phyloP scores from a whole-genome alignment of 2,113 vertebrate species.

The Stomatorhinus ivindoensis region DNA sequence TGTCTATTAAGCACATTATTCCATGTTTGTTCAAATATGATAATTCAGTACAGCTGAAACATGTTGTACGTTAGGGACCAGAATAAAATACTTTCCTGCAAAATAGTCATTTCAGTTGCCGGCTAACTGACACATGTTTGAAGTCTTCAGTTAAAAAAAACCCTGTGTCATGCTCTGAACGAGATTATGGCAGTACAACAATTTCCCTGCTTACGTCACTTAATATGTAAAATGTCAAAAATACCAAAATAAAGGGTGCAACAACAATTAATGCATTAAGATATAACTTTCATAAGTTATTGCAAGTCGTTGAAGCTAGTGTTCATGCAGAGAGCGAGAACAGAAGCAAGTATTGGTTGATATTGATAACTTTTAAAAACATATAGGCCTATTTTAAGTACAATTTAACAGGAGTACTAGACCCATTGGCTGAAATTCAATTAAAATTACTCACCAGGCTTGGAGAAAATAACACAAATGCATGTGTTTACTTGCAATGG shows the following conservation, averaged over 20 bases:
- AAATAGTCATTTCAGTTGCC: not conserved
- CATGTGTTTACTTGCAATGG: not conserved
- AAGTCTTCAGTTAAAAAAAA: not conserved
- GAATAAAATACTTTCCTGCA: not conserved
- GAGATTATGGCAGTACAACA: not conserved
- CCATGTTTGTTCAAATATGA: not conserved
- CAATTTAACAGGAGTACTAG: not conserved
- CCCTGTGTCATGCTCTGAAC: not conserved
- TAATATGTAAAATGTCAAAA: not conserved
- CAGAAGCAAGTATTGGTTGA: not conserved
- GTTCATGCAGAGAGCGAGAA: not conserved
- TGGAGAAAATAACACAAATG: not conserved
- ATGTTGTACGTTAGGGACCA: not conserved
- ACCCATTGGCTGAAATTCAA: not conserved
- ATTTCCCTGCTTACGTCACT: not conserved
- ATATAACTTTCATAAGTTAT: not conserved
- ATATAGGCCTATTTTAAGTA: not conserved
- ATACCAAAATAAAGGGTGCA: not conserved
- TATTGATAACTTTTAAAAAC: not conserved
- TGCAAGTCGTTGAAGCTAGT: not conserved
- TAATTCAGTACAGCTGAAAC: not conserved
- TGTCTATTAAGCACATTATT: not conserved
- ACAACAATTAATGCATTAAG: not conserved
- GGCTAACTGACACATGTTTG: not conserved
- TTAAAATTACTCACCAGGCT: not conserved